These are phyloP conservation scores for Eueremaeus valkanovi DNA, from an alignment of 2,888 invertebrate genomes.

Conservation along the genomic window DNA sequence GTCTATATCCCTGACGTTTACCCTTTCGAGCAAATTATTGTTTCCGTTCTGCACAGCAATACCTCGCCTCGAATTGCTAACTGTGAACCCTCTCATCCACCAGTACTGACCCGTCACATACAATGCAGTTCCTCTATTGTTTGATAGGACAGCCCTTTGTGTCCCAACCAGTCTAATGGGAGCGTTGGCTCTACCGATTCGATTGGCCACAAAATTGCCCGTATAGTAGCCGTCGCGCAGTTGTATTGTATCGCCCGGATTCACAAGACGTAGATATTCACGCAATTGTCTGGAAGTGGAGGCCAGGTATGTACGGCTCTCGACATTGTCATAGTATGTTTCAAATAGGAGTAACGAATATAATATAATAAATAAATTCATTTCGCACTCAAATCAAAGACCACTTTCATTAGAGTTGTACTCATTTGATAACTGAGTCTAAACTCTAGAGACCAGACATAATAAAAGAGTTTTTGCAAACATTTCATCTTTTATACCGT, in stretches of 20 bases:
- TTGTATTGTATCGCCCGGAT: constrained; percentile 17
- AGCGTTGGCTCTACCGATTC: not conserved
- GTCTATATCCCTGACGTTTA: not conserved
- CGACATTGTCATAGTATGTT: not conserved
- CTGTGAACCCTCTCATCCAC: constrained; percentile 1
- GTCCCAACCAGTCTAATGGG: constrained; percentile 13
- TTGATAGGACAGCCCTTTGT: not conserved
- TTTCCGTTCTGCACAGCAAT: not conserved
- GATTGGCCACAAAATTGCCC: not conserved
- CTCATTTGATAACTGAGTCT: not conserved
- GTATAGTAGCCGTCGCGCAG: constrained; percentile 13
- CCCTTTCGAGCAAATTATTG: not conserved
- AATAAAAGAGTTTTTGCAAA: not conserved
- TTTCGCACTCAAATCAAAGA: not conserved
- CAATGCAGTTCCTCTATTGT: constrained; percentile 1
- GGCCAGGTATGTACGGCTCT: constrained; percentile 12
- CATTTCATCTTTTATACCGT: not conserved
- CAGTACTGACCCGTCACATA: not conserved
- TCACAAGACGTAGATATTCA: not conserved
- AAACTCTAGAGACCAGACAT: not conserved
- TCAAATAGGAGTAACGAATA: not conserved
- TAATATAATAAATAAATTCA: not conserved
- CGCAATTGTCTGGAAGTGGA: not conserved
- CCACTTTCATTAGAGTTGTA: not conserved
- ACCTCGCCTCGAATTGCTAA: constrained; percentile 1